These are phyloP conservation scores for Lochmaea capreae DNA, from an alignment of 2,888 invertebrate species.

Conservation along the genomic window DNA sequence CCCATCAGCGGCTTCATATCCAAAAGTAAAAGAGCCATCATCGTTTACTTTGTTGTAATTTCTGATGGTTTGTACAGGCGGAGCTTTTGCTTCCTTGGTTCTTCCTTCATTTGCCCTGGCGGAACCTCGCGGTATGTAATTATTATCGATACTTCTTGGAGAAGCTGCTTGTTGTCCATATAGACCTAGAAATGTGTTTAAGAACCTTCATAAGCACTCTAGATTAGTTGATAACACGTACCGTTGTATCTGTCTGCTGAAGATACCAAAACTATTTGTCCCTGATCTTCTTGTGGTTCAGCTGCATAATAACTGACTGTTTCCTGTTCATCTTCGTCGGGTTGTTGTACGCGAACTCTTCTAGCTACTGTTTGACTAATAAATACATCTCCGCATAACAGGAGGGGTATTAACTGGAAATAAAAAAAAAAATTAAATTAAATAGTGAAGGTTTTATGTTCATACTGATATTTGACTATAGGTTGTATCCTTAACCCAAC, in stretches of 20 bases:
- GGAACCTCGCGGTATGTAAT: slow-evolving; percentile 60
- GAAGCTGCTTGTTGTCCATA: slow-evolving; percentile 65
- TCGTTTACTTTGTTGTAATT: slow-evolving; percentile 88
- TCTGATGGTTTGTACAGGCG: slow-evolving; percentile 84
- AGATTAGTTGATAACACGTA: background rate
- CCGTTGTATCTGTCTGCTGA: slow-evolving; percentile 40
- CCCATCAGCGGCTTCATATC: slow-evolving; percentile 87
- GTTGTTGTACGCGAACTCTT: slow-evolving; percentile 67
- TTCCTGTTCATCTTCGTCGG: slow-evolving; percentile 66
- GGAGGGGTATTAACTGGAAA: slow-evolving; percentile 56
- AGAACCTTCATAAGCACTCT: background rate
- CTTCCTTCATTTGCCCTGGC: slow-evolving; percentile 58
- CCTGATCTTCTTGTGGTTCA: slow-evolving; percentile 61
- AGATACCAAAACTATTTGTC: slow-evolving; percentile 61
- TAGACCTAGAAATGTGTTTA: slow-evolving; percentile 50
- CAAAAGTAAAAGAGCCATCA: slow-evolving; percentile 87
- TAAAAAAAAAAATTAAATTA: slow-evolving; percentile 1
- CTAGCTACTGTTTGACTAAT: slow-evolving; percentile 62
- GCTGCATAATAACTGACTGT: slow-evolving; percentile 65
- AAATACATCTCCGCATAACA: slow-evolving; percentile 53
- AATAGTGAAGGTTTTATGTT: background rate
- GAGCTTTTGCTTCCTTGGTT: slow-evolving; percentile 74
- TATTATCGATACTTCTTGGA: slow-evolving; percentile 56
- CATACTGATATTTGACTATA: background rate
- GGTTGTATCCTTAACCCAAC: background rate